Percentiles rank a stretch among this genome's conserved stretches.
Evolutionary conservation across 2,797 vertebrate genomes (phyloP).

Genomic region (Sebastolobus altivelis): DNA sequence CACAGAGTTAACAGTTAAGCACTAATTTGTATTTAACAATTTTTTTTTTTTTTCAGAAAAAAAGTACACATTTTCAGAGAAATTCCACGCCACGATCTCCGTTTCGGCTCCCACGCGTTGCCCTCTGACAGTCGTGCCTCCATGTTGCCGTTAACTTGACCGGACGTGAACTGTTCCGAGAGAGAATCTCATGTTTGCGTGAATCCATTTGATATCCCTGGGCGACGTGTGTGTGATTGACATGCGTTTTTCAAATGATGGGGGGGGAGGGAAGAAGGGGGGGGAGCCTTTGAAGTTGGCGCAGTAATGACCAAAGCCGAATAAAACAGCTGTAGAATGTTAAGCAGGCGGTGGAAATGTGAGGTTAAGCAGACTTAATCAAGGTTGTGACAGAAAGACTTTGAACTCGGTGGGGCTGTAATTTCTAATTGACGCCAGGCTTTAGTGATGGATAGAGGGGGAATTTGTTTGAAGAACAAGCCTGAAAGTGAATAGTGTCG

Average conservation of each 20-base stretch:
- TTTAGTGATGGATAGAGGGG: slow-evolving; percentile 76
- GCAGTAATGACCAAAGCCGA: slow-evolving; percentile 87
- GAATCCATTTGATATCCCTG: slow-evolving; percentile 73
- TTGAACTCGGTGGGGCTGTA: slow-evolving; percentile 83
- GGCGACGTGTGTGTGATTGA: slow-evolving; percentile 77
- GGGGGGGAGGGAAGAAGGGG: slow-evolving; percentile 6
- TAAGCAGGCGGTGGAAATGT: slow-evolving; percentile 84
- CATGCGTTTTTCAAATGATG: slow-evolving; percentile 85
- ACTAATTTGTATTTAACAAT: neutral
- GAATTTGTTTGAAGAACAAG: slow-evolving; percentile 76
- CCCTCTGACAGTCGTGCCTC: slow-evolving; percentile 12
- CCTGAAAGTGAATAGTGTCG: slow-evolving; percentile 44
- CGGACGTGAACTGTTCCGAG: slow-evolving; percentile 49
- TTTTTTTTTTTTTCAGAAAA: neutral
- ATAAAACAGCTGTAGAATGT: slow-evolving; percentile 88
- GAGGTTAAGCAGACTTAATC: slow-evolving; percentile 86
- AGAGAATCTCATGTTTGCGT: slow-evolving; percentile 64
- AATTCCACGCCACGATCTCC: neutral
- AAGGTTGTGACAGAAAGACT: slow-evolving; percentile 83
- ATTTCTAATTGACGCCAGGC: slow-evolving; percentile 81
- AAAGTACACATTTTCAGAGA: neutral
- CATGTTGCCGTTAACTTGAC: slow-evolving; percentile 43
- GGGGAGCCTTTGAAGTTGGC: slow-evolving; percentile 84
- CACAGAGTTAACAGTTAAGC: neutral
- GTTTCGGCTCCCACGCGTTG: neutral